These are phyloP conservation scores for Oreortyx pictus DNA, from an alignment of 2,797 vertebrate genomes.

Conservation along the genomic window DNA sequence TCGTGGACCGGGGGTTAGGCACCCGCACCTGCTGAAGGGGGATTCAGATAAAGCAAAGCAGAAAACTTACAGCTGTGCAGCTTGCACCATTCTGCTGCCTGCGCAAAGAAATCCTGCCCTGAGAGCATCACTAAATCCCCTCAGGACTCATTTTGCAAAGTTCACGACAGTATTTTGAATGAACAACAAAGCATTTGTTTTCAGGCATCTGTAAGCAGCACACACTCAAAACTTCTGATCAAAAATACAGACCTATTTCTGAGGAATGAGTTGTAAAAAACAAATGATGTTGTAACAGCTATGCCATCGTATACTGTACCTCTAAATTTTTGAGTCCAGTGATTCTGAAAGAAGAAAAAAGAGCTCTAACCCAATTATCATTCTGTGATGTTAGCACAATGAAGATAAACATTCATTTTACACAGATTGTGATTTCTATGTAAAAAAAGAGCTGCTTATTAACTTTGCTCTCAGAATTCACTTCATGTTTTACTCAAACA, in stretches of 20 bases:
- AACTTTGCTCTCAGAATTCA: conserved; percentile 3
- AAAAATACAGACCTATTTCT: neutral
- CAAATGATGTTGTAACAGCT: neutral
- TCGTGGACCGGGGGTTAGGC: neutral
- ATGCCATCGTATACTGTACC: neutral
- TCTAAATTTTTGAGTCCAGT: neutral
- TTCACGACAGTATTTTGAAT: neutral
- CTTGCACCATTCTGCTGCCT: accelerated
- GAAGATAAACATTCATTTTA: neutral
- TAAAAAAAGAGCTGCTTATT: neutral
- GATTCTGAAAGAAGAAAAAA: neutral
- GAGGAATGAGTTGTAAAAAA: neutral
- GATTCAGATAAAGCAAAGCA: neutral
- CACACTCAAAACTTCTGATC: neutral
- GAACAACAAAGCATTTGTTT: neutral
- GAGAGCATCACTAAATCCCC: neutral
- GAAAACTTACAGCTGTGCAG: neutral
- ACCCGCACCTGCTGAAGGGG: neutral
- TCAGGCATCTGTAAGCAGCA: neutral
- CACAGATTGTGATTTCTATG: neutral
- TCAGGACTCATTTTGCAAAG: neutral
- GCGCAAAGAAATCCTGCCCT: neutral
- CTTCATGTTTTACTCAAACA: conserved; percentile 25
- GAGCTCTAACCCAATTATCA: neutral
- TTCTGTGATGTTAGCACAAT: neutral